Base-by-base conservation (phyloP, 2,888 invertebrate genomes). In the Tipula vernalis region DNA sequence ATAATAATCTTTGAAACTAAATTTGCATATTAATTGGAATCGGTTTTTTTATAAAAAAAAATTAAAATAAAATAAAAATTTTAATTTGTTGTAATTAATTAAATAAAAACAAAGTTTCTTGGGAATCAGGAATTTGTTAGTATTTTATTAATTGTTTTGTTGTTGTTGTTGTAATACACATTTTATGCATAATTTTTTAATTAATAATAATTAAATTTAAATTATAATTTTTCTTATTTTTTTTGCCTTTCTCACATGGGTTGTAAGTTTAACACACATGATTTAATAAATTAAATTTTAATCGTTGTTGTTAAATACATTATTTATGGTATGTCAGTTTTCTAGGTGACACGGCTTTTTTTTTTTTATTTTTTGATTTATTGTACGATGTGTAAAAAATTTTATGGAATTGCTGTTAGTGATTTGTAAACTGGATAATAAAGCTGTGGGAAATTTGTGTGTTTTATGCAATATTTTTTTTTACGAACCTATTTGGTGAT, bases 1-100 rank as follows among this genome's bases (percentile, higher is more conserved):
- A 71, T 71, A 71, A 71, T 71, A 71, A 71, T 71, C 71, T 71
- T 18, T 71, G 71, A 71, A 28, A 28, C 71, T 71, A 71, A n/a
- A 71, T 71, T 71, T 71, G 71, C 71, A 71, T 71, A 71, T 71
- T 71, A 71, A 71, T 71, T 71, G 71, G 71, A 71, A 71, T 71
- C 28, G 71, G 28, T 71, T 71, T 71, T 71, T 28, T 10, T 71
- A 71, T 10, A 3, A 71, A 13, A 39, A 39, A 39, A 6, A 39
- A 39, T 39, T 28, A 28, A 28, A 18, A 57, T 6, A 57, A 57
- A 57, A 57, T 18, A 57, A 57, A 18, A 18, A 57, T 18, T 28
- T 39, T 71, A 71, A 71, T 71, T 71, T 28, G 71, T 28, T 71
- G 28, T 71, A 71, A 71, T 71, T 71, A 71, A 71, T 71, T 71